phyloP scores from a whole-genome alignment of 2,113 vertebrate genomes.

The Lepisosteus osseus region DNA sequence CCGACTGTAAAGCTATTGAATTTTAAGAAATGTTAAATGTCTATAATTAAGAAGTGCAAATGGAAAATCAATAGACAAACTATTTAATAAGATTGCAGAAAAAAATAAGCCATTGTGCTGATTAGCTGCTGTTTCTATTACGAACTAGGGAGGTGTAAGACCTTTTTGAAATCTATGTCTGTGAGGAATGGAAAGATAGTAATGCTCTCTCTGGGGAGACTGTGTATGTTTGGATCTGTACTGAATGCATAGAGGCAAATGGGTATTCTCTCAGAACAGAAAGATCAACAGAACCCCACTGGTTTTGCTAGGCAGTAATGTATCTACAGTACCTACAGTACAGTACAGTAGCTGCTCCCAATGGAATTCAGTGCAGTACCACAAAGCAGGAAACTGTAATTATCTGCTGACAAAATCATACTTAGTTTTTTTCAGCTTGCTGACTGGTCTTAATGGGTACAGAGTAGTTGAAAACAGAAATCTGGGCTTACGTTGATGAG shows the following conservation, averaged over 20 bases:
- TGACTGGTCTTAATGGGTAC: constrained; percentile 30
- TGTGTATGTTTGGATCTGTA: no score
- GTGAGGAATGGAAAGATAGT: background rate
- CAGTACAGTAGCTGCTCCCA: constrained; percentile 14
- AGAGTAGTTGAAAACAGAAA: background rate
- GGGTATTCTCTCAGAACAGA: no score
- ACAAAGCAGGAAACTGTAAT: constrained; percentile 30
- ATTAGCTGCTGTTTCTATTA: background rate
- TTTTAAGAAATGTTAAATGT: no score
- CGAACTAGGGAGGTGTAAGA: background rate
- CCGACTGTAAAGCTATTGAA: no score
- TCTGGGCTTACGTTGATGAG: constrained; percentile 7
- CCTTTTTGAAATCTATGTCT: background rate
- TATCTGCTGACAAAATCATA: constrained; percentile 37
- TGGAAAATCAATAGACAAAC: background rate
- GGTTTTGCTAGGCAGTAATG: background rate
- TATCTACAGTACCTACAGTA: background rate
- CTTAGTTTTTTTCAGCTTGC: constrained; percentile 25
- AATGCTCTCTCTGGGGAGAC: background rate
- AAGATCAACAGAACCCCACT: no score
- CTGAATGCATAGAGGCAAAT: no score
- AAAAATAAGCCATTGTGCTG: background rate
- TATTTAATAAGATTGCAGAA: background rate
- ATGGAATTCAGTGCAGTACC: constrained; percentile 20
- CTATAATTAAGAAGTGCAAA: background rate